Base-by-base conservation (phyloP, 92 coral and sea anemone species). In the Zoanthus sociatus region DNA sequence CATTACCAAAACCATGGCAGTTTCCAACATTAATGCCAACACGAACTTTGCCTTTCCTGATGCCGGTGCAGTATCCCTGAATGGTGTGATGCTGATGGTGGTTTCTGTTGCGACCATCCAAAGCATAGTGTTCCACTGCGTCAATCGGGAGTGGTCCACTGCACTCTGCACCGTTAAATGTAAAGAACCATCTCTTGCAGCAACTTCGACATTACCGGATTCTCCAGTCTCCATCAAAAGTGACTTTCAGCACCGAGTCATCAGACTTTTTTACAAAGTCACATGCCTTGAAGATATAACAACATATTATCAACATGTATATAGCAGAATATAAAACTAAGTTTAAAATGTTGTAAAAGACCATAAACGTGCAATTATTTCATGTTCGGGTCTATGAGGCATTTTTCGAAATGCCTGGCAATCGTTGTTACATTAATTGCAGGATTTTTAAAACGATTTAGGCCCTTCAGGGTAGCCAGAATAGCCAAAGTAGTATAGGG, bases 121-220 rank as follows among this genome's bases (percentile, higher is more conserved):
- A 4, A 1, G 6, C 61, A 9, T 47, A 75, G 47, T n/a, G 61
- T 2, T 75, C 78, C 1, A 75, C 78, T n/a, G 78, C 78, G 13
- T 75, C 78, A 75, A 75, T 75, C 14, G 78, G 56, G 8, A 75
- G 78, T 32, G 78, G 78, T 75, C 78, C 78, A 12, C 56, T 75
- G 15, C 78, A 75, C 60, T 75, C 79, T 32, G 61, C 78, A 13
- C 78, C 32, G 54, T 73, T 73, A 20, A 73, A 73, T 5, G 53
- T 75, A 7, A 75, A 46, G 60, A 75, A 75, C 78, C 78, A 75
- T 4, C 78, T 75, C n/a, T 33, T 75, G 60, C 78, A 75, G 78
- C 78, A 75, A 33, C 31, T 9, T 16, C 26, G n/a, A 10, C 78
- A 74, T 12, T 32, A 32, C 18, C 32, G 12, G 60, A 45, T 75